Conservation (phyloP, 2,888 invertebrate species). For the Drepana falcataria region DNA sequence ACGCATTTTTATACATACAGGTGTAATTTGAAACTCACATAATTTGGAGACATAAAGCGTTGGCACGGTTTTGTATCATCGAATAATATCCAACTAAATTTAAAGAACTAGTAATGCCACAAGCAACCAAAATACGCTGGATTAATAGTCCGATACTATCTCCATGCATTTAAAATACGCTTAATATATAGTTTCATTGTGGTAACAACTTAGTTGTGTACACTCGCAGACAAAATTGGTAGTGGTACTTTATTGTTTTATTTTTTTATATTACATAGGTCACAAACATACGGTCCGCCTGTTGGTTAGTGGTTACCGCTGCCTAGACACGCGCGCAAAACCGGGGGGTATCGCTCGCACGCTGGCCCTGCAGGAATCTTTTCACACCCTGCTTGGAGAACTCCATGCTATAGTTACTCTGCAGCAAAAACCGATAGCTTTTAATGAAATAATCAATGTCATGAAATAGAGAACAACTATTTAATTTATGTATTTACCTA, state of each 20-base stretch:
- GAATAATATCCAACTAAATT: slow-evolving; percentile 40
- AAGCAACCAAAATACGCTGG: slow-evolving; percentile 21
- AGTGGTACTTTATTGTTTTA: neutral
- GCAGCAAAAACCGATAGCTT: slow-evolving; percentile 1
- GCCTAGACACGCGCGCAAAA: too few species aligned
- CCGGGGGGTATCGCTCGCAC: too few species aligned
- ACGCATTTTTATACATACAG: slow-evolving; percentile 19
- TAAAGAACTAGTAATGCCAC: slow-evolving; percentile 29
- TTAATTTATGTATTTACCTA: slow-evolving; percentile 19
- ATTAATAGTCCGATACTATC: slow-evolving; percentile 12
- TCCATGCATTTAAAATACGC: slow-evolving; percentile 24
- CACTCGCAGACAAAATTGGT: slow-evolving; percentile 38
- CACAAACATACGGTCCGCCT: too few species aligned
- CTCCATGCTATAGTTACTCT: too few species aligned
- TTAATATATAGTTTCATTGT: slow-evolving; percentile 21
- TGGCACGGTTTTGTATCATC: slow-evolving; percentile 23
- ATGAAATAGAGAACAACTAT: slow-evolving; percentile 6
- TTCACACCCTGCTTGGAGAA: too few species aligned
- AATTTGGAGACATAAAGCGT: slow-evolving; percentile 44
- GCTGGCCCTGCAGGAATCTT: too few species aligned
- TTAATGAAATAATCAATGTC: neutral
- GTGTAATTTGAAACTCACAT: slow-evolving; percentile 35
- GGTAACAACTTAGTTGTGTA: slow-evolving; percentile 46
- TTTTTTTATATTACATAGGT: too few species aligned
- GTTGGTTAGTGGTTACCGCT: too few species aligned